Evolutionary conservation across 2,888 invertebrate genomes (phyloP), one percentile per base, ranked within the genome.

Genomic region (Mamestra brassicae): DNA sequence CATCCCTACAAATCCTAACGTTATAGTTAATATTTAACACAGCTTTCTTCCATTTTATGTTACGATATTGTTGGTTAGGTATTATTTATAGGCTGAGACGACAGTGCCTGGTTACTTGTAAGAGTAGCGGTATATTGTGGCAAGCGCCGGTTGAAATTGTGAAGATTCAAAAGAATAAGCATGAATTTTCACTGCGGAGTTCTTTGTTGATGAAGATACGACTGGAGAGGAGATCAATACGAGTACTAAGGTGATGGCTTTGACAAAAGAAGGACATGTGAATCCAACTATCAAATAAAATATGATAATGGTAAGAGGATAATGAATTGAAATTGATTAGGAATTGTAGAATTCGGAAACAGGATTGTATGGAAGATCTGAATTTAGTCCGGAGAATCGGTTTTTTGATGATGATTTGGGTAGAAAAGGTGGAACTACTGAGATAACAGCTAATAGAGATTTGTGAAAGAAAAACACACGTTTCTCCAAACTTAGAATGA

Each of bases 21-120:
- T 78, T 78, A 83, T 74, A 80, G 71, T 86, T 81, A 75, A 81
- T 83, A 84, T 83, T 83, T 81, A 87, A 87, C 74, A 76, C 65
- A 79, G 78, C 81, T 81, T 82, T 87, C 81, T 71, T 70, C 74
- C 78, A 85, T 80, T 86, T 79, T 80, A 81, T 83, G 84, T 76
- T 76, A 68, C 69, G 73, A 84, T 86, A 82, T 82, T 85, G 83
- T 81, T 83, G 77, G 75, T 55, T 75, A 61, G 72, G 81, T 80
- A 85, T 87, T 83, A 86, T 86, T 87, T 86, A 86, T 83, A 73
- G 75, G 58, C 71, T n/a, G 15, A 54, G 71, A 60, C 61, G 81
- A 80, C 81, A 74, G 76, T 69, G 65, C 58, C 69, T 58, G 67
- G 63, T 60, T 58, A 65, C 67, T 69, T 81, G 70, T 78, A 75